Percentiles rank a stretch among this genome's conserved stretches.
Evolutionary conservation across 1,140 invertebrate species (phyloP).

Genomic region (Aphelenchoides fujianensis): DNA sequence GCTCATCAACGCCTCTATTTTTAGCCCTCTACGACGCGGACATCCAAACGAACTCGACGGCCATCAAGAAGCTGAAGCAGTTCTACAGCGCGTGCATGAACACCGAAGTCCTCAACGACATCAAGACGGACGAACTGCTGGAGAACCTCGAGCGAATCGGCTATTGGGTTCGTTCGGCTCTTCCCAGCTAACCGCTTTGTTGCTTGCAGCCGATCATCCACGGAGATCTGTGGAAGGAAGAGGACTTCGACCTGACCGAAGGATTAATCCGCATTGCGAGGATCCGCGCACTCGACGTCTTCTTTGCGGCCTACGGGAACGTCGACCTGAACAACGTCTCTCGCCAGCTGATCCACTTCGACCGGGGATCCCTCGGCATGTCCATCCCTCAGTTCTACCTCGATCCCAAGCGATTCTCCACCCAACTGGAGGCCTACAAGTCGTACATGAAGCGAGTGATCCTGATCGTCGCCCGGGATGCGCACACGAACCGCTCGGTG

Average conservation of each 20-base stretch:
- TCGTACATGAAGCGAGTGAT: slow-evolving; percentile 38
- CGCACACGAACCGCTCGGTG: slow-evolving; percentile 22
- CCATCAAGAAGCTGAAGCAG: slow-evolving; percentile 35
- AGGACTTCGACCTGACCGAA: slow-evolving; percentile 44
- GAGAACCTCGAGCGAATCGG: background rate
- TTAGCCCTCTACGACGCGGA: slow-evolving; percentile 27
- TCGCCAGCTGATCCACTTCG: slow-evolving; percentile 31
- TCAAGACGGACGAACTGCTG: slow-evolving; percentile 7
- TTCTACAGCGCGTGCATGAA: slow-evolving; percentile 47
- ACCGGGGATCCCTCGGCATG: slow-evolving; percentile 27
- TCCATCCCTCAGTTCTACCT: slow-evolving; percentile 21
- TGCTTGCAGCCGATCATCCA: slow-evolving; percentile 49
- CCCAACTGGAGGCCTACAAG: slow-evolving; percentile 12
- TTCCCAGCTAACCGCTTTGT: background rate
- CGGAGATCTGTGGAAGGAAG: slow-evolving; percentile 37
- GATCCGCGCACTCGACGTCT: slow-evolving; percentile 36
- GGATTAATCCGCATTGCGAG: slow-evolving; percentile 34
- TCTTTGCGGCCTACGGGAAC: slow-evolving; percentile 41
- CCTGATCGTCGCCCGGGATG: slow-evolving; percentile 32
- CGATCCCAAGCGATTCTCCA: slow-evolving; percentile 7
- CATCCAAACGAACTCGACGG: slow-evolving; percentile 13
- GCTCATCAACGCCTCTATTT: slow-evolving; percentile 1
- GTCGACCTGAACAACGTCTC: slow-evolving; percentile 39
- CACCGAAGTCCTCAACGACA: background rate
- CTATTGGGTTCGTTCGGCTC: too few species aligned